Conservation (phyloP, 2,113 vertebrate species). For the Prolemur simus region DNA sequence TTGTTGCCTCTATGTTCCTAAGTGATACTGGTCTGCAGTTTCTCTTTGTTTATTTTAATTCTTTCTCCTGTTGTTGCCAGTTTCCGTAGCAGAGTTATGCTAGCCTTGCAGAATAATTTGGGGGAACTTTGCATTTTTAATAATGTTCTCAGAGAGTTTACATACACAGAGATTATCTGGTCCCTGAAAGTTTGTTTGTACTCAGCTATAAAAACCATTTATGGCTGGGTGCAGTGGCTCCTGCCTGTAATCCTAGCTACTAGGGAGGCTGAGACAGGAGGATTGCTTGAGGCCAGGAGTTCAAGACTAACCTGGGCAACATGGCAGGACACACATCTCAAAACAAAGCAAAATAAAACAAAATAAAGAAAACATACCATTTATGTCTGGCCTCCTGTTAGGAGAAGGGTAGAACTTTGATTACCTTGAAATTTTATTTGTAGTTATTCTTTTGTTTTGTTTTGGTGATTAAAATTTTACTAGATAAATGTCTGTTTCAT, state of each 20-base stretch:
- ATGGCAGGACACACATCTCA: too few relatives aligned
- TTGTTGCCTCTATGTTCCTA: neutral
- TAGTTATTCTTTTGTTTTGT: neutral
- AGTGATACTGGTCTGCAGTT: neutral
- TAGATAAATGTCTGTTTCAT: neutral
- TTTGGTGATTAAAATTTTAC: neutral
- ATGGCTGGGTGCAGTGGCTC: neutral
- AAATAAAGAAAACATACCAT: neutral
- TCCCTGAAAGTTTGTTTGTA: neutral
- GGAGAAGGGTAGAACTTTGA: neutral
- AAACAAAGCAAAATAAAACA: too few relatives aligned
- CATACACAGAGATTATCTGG: neutral
- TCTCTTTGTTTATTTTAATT: neutral
- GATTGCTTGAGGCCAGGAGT: too few relatives aligned
- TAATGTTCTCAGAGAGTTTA: neutral
- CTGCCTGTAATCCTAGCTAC: too few relatives aligned
- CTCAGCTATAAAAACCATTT: neutral
- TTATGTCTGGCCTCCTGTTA: neutral
- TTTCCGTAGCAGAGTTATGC: neutral
- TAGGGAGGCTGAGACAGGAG: too few relatives aligned
- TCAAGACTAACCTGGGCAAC: too few relatives aligned
- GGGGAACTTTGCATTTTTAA: neutral
- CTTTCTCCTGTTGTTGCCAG: neutral
- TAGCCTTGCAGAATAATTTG: neutral
- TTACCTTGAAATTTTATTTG: neutral